Conservation (phyloP, 1,140 invertebrate genomes). For the Drosophila repletoides region DNA sequence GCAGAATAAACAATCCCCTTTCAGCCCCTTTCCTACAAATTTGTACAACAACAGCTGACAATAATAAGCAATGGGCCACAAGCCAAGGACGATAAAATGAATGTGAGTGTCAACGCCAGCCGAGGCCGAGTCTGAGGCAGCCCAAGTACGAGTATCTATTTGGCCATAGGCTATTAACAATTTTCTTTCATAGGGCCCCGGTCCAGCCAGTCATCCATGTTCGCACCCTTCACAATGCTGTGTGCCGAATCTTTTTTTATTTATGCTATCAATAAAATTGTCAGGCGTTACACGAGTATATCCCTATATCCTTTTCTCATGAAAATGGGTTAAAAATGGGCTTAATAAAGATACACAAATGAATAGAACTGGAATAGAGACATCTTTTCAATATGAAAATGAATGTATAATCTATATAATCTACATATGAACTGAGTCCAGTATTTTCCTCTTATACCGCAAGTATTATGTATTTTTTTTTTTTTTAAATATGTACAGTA, state of each 20-base stretch:
- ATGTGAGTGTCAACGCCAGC: conserved; percentile 5
- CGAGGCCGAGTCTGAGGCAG: neutral
- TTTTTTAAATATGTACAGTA: no score
- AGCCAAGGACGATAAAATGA: conserved; percentile 17
- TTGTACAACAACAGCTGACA: conserved; percentile 25
- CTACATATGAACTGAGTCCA: no score
- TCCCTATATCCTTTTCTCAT: neutral
- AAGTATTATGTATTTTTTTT: no score
- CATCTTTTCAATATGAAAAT: no score
- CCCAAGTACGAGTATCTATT: neutral
- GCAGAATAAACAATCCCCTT: conserved; percentile 38
- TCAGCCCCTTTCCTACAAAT: no score
- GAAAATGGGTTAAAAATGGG: neutral
- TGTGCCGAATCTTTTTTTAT: conserved; percentile 40
- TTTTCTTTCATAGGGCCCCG: neutral
- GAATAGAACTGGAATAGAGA: no score
- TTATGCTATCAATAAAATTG: conserved; percentile 67
- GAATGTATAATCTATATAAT: no score
- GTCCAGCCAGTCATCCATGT: neutral
- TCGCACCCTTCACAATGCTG: neutral
- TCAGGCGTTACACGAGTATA: conserved; percentile 45
- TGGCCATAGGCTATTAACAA: conserved; percentile 14
- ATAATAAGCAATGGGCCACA: conserved; percentile 18
- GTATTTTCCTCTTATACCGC: no score
- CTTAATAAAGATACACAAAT: neutral